Evolutionary conservation across 2,113 vertebrate species (phyloP).

Genomic region (Tiliqua scincoides): DNA sequence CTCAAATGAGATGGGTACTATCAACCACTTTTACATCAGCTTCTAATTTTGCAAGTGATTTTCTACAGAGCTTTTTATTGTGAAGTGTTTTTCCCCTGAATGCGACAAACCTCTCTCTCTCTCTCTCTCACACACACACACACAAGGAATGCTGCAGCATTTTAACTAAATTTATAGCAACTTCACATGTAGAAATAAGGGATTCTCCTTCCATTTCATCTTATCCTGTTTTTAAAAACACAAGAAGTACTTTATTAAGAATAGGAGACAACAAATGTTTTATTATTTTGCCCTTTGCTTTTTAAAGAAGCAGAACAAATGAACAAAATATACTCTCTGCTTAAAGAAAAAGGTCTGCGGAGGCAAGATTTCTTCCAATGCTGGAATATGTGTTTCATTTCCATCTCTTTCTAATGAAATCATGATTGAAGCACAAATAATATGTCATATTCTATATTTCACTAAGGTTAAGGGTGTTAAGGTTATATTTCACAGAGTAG

Average conservation of each 20-base stretch:
- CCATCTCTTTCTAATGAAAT: slow-evolving; percentile 29
- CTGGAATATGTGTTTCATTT: slow-evolving; percentile 30
- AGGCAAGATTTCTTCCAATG: slow-evolving; percentile 33
- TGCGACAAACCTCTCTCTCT: slow-evolving; percentile 35
- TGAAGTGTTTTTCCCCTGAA: slow-evolving; percentile 40
- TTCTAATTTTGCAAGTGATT: slow-evolving; percentile 44
- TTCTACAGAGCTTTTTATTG: slow-evolving; percentile 37
- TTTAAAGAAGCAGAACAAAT: slow-evolving; percentile 40
- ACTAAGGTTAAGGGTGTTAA: background rate
- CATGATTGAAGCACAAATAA: slow-evolving; percentile 41
- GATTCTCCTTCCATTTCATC: background rate
- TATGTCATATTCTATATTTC: slow-evolving; percentile 19
- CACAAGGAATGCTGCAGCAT: slow-evolving; percentile 1
- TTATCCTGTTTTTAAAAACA: background rate
- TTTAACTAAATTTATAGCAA: slow-evolving; percentile 43
- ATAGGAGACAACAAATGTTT: background rate
- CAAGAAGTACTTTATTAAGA: slow-evolving; percentile 10
- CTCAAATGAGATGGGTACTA: slow-evolving; percentile 39
- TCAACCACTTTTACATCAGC: slow-evolving; percentile 41
- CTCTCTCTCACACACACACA: background rate
- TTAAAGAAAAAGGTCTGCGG: background rate
- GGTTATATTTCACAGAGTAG: background rate
- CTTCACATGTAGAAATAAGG: slow-evolving; percentile 31
- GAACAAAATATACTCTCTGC: background rate
- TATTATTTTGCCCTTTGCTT: slow-evolving; percentile 29